Conservation (phyloP, 2,797 vertebrate species). For the Chloroceryle inda region DNA sequence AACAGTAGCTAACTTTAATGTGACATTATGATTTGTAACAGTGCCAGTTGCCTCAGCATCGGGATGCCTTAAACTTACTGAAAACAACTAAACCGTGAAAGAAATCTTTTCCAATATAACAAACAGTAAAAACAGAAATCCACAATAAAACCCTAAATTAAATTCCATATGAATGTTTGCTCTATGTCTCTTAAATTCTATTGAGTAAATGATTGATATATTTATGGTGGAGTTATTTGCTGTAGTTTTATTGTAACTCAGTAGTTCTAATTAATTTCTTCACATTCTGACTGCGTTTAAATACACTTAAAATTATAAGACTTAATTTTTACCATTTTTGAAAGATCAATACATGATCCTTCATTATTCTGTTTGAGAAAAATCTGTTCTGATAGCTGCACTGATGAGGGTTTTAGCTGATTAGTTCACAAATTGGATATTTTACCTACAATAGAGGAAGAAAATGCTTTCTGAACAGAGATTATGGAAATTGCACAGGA, state of each 20-base stretch:
- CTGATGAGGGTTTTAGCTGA: not conserved
- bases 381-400: not conserved
- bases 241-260: not conserved
- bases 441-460: not conserved
- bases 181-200: not conserved
- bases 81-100: conserved; percentile 10
- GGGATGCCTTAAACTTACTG: not conserved
- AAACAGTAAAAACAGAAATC: not conserved
- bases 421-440: not conserved
- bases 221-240: not conserved
- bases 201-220: not conserved
- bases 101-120: not conserved
- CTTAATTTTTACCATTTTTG: not conserved
- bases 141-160: conserved; percentile 15
- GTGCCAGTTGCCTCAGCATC: not conserved
- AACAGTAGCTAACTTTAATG: not conserved
- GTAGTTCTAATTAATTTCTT: not conserved
- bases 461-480: not conserved
- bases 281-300: not conserved
- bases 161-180: not conserved
- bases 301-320: not conserved
- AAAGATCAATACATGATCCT: not conserved
- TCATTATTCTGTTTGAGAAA: not conserved
- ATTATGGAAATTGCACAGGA: not conserved
- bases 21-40: conserved; percentile 10